phyloP scores from a whole-genome alignment of 2,113 vertebrate species.

The Synchiropus splendidus region DNA sequence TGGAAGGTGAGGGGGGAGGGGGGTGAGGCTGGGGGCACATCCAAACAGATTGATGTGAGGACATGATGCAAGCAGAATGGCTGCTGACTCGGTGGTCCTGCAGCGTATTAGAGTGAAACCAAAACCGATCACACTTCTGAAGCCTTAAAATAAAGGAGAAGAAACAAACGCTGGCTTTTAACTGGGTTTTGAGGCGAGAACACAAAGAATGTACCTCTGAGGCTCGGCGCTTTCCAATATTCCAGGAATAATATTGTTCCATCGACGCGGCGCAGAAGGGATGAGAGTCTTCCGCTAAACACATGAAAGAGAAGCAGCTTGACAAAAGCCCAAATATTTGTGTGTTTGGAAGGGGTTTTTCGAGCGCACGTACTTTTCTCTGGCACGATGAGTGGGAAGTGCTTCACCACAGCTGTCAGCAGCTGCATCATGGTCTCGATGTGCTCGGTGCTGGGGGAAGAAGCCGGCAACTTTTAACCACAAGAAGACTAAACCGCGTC shows the following conservation, averaged over 20 bases:
- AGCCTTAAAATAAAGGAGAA: too few species aligned
- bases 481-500: too few species aligned
- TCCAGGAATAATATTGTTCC: slow-evolving; percentile 94
- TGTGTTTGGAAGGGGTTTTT: too few species aligned
- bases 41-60: slow-evolving; percentile 19
- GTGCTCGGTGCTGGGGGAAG: slow-evolving; percentile 77
- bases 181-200: too few species aligned
- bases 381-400: slow-evolving; percentile 83
- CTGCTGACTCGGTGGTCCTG: slow-evolving; percentile 19
- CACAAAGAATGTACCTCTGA: slow-evolving; percentile 73
- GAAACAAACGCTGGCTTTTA: too few species aligned
- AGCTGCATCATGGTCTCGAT: slow-evolving; percentile 89
- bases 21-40: slow-evolving; percentile 16
- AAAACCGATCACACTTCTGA: not conserved
- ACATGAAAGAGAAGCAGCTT: slow-evolving; percentile 10
- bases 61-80: slow-evolving; percentile 38
- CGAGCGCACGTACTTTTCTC: slow-evolving; percentile 78
- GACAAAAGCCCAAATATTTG: not conserved
- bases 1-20: too few species aligned
- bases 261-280: slow-evolving; percentile 85
- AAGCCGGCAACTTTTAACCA: not conserved
- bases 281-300: slow-evolving; percentile 78
- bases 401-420: slow-evolving; percentile 89
- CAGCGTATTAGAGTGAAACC: slow-evolving; percentile 13
- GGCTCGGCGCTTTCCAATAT: slow-evolving; percentile 93